phyloP scores from a whole-genome alignment of 2,113 vertebrate species.

The Pelodiscus sinensis region DNA sequence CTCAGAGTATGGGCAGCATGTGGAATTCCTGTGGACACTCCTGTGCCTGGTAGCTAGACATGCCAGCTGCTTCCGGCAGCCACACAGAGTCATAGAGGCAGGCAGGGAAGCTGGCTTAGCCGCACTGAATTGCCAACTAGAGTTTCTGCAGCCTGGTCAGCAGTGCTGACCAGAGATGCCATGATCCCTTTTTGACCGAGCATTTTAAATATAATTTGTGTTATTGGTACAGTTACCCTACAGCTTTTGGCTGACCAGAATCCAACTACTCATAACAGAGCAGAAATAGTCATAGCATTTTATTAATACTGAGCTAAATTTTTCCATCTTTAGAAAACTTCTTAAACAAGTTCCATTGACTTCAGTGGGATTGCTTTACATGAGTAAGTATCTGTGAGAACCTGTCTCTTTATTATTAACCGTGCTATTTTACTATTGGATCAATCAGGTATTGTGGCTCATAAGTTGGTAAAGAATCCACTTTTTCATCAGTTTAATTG shows the following conservation, averaged over 20 bases:
- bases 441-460: background rate
- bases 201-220: background rate
- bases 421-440: background rate
- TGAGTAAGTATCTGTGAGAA: background rate
- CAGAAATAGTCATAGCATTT: background rate
- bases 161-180: too few relatives aligned
- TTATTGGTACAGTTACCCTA: background rate
- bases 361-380: background rate
- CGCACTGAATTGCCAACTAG: too few relatives aligned
- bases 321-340: background rate
- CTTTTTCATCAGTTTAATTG: background rate
- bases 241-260: background rate
- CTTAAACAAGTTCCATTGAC: background rate
- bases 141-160: too few relatives aligned
- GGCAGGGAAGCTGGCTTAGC: too few relatives aligned
- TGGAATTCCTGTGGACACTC: too few relatives aligned
- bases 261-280: background rate
- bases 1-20: too few relatives aligned
- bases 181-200: too few relatives aligned
- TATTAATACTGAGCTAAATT: background rate
- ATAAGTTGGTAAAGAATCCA: background rate
- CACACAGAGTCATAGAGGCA: too few relatives aligned
- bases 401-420: background rate
- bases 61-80: too few relatives aligned
- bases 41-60: too few relatives aligned